A percentile compares a stretch with the other conserved stretches of the same genome.
phyloP scores from a whole-genome alignment of 2,797 vertebrate species.

The Neomorphus geoffroyi region DNA sequence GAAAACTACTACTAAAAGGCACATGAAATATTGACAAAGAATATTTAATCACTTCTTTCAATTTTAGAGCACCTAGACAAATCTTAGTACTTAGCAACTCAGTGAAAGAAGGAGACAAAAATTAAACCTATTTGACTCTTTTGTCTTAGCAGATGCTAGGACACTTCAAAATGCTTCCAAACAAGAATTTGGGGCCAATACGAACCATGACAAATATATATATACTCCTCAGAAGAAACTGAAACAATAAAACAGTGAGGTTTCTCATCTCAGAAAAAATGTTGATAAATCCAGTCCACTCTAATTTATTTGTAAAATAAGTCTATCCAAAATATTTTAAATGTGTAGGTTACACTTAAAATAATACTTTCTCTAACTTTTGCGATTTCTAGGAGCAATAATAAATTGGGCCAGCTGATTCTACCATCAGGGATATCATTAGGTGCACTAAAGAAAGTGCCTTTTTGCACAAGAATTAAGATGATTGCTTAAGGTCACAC shows the following conservation, averaged over 20 bases:
- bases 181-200: neutral
- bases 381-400: neutral
- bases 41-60: neutral
- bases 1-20: neutral
- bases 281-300: neutral
- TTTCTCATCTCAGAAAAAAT: neutral
- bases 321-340: neutral
- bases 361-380: neutral
- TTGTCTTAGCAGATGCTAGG: neutral
- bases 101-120: neutral
- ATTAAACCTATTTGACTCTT: neutral
- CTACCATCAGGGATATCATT: neutral
- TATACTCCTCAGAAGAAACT: neutral
- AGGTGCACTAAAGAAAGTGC: neutral
- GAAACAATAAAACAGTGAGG: neutral
- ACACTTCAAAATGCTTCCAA: neutral
- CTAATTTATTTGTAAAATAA: neutral
- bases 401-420: neutral
- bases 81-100: neutral
- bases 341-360: neutral
- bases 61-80: neutral
- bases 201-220: neutral
- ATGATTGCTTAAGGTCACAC: neutral
- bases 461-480: neutral
- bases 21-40: neutral